Percentiles rank a stretch among this genome's conserved stretches.
Evolutionary conservation across 1,140 invertebrate species (phyloP).

Genomic region (Drosophila rhopaloa): DNA sequence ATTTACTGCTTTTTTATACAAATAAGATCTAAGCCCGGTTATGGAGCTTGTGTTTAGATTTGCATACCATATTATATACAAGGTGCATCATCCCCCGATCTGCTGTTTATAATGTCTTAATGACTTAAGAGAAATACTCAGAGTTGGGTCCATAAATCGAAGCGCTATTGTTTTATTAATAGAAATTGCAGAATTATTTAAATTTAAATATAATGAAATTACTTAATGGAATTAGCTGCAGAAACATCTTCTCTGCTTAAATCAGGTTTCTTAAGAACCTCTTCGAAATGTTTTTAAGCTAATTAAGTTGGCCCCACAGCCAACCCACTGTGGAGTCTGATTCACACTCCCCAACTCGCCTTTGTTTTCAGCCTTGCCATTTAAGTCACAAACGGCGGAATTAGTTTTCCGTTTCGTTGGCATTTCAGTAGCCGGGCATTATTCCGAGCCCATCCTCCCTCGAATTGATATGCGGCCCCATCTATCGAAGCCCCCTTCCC

Average conservation of each 20-base stretch:
- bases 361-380: constrained; percentile 54
- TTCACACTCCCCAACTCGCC: constrained; percentile 21
- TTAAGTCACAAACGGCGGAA: constrained; percentile 74
- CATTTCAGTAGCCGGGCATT: constrained; percentile 64
- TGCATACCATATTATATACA: too few species aligned
- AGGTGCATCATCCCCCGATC: too few species aligned
- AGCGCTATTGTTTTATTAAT: not conserved
- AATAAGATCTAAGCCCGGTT: not conserved
- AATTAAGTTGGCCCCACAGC: constrained; percentile 26
- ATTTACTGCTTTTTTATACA: too few species aligned
- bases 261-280: not conserved
- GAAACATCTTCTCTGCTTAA: not conserved
- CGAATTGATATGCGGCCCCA: constrained; percentile 24
- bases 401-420: constrained; percentile 82
- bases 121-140: not conserved
- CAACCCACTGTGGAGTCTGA: constrained; percentile 47
- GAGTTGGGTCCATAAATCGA: not conserved
- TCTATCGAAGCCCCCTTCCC: constrained; percentile 5
- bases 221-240: not conserved
- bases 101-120: not conserved
- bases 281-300: constrained; percentile 12
- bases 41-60: too few species aligned
- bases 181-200: not conserved
- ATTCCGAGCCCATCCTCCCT: constrained; percentile 52
- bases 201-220: not conserved